phyloP scores from a whole-genome alignment of 2,113 vertebrate species.

The Dunckerocampus dactyliophorus region DNA sequence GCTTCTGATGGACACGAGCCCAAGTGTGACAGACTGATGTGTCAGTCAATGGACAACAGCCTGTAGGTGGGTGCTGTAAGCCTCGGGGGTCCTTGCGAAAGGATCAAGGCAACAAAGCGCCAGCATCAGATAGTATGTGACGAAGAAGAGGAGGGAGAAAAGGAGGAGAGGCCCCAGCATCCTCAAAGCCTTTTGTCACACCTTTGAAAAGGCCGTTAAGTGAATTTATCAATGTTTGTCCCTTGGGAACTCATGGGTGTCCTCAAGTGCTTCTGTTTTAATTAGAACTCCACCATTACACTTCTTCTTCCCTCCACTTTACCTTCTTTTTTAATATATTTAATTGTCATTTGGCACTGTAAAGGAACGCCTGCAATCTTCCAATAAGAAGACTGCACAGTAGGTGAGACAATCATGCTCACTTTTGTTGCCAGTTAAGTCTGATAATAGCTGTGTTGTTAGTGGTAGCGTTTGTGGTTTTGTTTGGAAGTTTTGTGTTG shows the following conservation, averaged over 20 bases:
- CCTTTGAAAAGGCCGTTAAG: constrained; percentile 45
- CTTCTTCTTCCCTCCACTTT: constrained; percentile 11
- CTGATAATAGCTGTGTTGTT: constrained; percentile 22
- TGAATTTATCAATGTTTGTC: constrained; percentile 48
- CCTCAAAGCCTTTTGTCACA: constrained; percentile 44
- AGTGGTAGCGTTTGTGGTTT: constrained; percentile 46
- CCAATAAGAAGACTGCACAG: constrained; percentile 1
- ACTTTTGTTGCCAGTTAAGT: constrained; percentile 11
- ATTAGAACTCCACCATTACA: constrained; percentile 48
- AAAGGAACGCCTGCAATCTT: constrained; percentile 4
- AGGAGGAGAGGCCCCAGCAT: constrained; percentile 31
- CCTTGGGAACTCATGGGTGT: constrained; percentile 33
- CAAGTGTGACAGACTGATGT: constrained; percentile 28
- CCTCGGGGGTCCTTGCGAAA: constrained; percentile 39
- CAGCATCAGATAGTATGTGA: constrained; percentile 50
- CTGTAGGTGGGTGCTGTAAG: constrained; percentile 34
- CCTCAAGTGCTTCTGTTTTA: constrained; percentile 51
- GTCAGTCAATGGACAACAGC: constrained; percentile 53
- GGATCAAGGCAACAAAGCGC: constrained; percentile 48
- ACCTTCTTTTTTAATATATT: constrained; percentile 4
- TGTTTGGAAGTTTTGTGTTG: constrained; percentile 45
- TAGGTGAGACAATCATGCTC: constrained; percentile 6
- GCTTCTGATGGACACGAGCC: constrained; percentile 46
- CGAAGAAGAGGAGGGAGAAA: constrained; percentile 9
- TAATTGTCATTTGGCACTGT: not conserved